Percentiles rank a stretch among this genome's conserved stretches.
Conservation (phyloP, 2,888 invertebrate species). For the Luperina nickerlii region DNA sequence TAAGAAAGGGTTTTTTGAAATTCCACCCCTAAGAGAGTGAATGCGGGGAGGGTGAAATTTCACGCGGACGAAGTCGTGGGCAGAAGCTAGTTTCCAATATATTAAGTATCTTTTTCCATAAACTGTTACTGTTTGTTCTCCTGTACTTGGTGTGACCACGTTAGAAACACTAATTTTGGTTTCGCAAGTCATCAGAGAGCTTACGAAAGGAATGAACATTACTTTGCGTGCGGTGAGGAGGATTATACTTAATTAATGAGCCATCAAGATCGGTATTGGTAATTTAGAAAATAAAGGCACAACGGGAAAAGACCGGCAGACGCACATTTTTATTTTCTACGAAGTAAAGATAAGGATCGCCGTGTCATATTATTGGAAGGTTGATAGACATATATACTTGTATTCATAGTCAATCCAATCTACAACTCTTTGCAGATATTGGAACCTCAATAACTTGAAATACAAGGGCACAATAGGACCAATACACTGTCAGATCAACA, state of each 20-base stretch:
- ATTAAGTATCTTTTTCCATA: no score
- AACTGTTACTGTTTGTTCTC: background rate
- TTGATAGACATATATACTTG: conserved; percentile 6
- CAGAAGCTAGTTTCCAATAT: background rate
- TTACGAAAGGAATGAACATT: background rate
- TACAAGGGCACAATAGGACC: conserved; percentile 14
- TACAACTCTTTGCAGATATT: conserved; percentile 14
- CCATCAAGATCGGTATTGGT: background rate
- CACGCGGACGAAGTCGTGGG: no score
- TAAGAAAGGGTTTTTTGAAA: no score
- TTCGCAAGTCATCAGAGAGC: background rate
- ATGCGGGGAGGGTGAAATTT: no score
- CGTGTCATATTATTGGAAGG: conserved; percentile 14
- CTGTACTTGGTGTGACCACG: background rate
- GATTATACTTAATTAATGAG: background rate
- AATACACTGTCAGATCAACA: conserved; percentile 31
- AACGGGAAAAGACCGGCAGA: background rate
- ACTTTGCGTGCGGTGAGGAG: background rate
- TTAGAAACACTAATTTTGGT: background rate
- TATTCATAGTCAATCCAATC: conserved; percentile 17
- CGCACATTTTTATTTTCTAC: background rate
- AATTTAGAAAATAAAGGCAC: background rate
- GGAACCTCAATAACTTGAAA: conserved; percentile 11
- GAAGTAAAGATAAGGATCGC: background rate
- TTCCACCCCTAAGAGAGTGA: no score